phyloP scores from a whole-genome alignment of 2,113 vertebrate species.

The Panthera uncia region DNA sequence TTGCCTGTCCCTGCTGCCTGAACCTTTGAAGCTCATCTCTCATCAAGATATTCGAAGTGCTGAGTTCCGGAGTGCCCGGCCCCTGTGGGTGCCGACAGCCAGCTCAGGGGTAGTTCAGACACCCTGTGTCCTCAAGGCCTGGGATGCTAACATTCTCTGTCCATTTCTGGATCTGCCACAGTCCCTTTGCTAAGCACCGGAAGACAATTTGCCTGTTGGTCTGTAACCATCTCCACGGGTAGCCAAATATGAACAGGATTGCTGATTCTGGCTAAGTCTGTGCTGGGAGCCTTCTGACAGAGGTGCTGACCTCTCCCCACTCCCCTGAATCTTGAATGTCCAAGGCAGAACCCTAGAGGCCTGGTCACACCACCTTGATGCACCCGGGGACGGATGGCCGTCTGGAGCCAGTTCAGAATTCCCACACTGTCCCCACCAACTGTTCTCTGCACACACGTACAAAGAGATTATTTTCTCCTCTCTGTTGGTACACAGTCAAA shows the following conservation, averaged over 20 bases:
- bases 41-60: too few species aligned
- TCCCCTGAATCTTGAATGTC: not conserved
- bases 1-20: not conserved
- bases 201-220: not conserved
- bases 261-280: not conserved
- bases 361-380: not conserved
- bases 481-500: not conserved
- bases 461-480: not conserved
- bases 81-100: not conserved
- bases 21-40: not conserved
- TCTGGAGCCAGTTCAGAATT: not conserved
- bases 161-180: not conserved
- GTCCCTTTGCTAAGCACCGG: not conserved
- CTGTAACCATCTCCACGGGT: not conserved
- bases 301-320: rapidly evolving
- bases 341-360: not conserved
- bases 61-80: not conserved
- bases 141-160: not conserved
- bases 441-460: not conserved
- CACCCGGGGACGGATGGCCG: not conserved
- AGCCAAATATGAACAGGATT: not conserved
- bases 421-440: not conserved
- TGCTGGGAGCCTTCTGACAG: not conserved
- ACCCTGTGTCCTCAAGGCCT: not conserved
- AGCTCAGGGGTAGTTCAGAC: not conserved